These are phyloP conservation scores for Phymastichus coffea DNA, from an alignment of 1,140 invertebrate genomes.

Conservation along the genomic window DNA sequence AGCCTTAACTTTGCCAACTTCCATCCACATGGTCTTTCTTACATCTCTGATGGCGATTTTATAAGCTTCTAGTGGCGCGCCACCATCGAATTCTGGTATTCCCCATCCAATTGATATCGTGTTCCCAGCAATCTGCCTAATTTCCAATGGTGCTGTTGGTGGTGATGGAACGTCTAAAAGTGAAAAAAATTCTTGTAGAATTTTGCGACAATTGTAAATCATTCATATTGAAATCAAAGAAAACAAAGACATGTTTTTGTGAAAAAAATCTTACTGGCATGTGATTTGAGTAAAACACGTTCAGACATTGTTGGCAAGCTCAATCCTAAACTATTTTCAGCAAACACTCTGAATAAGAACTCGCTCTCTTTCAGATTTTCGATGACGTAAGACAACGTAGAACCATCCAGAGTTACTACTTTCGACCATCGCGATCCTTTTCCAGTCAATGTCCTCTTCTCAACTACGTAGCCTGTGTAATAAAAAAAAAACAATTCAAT, in stretches of 20 bases:
- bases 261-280: conserved; percentile 80
- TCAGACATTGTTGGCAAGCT: conserved; percentile 79
- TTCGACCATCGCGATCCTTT: conserved; percentile 78
- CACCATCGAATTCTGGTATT: conserved; percentile 89
- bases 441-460: conserved; percentile 76
- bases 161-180: conserved; percentile 80
- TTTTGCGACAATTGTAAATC: background rate
- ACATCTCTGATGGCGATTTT: conserved; percentile 90
- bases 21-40: conserved; percentile 94
- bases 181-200: no score
- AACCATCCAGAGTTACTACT: conserved; percentile 80
- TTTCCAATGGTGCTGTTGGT: conserved; percentile 86
- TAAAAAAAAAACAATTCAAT: conserved; percentile 11
- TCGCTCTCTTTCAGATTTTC: conserved; percentile 88
- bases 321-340: conserved; percentile 86
- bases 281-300: conserved; percentile 83
- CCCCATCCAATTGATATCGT: conserved; percentile 90
- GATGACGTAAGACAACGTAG: conserved; percentile 73
- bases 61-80: conserved; percentile 86
- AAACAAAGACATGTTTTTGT: background rate
- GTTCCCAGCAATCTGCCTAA: conserved; percentile 77
- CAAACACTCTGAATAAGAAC: conserved; percentile 87
- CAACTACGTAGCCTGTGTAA: conserved; percentile 82
- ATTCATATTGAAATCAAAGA: background rate
- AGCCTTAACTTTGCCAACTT: conserved; percentile 83